A percentile compares a stretch with the other conserved stretches of the same genome.
These are phyloP conservation scores for Coendou prehensilis DNA, from an alignment of 2,797 vertebrate species.

Conservation along the genomic window DNA sequence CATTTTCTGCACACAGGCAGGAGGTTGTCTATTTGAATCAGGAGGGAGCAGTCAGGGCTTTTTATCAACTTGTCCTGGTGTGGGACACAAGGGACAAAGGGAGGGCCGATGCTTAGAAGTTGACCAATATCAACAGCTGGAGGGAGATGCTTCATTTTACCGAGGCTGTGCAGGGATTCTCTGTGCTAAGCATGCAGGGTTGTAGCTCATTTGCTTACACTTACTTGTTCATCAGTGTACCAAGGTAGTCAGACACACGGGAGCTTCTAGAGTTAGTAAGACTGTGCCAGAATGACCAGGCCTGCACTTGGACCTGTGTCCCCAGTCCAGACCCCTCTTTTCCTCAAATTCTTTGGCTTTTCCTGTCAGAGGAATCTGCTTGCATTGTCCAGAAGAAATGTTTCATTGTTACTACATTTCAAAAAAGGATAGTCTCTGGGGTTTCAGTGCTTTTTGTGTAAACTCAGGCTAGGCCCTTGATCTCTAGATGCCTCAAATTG, in stretches of 20 bases:
- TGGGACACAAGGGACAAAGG: not conserved
- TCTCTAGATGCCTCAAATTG: not conserved
- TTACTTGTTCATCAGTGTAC: not conserved
- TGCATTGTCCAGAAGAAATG: not conserved
- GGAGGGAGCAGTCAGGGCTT: not conserved
- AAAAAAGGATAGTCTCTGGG: not conserved
- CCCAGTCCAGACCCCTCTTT: not conserved
- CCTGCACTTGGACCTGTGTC: not conserved
- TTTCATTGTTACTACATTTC: not conserved
- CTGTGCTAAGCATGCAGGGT: too few species aligned
- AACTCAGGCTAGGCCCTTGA: not conserved
- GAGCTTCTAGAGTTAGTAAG: not conserved
- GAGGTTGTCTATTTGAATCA: not conserved
- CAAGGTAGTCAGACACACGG: not conserved
- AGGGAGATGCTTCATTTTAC: not conserved
- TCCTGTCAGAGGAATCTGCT: not conserved
- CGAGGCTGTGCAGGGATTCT: not conserved
- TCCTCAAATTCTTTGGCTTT: not conserved
- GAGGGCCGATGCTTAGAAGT: not conserved
- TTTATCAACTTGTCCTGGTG: not conserved
- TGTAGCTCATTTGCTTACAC: not conserved
- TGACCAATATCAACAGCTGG: not conserved
- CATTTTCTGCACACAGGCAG: not conserved
- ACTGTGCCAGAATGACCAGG: not conserved
- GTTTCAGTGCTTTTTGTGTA: not conserved